Evolutionary conservation across 2,797 vertebrate genomes (phyloP), one percentile per base, ranked within the genome.

Genomic region (Picus viridis): DNA sequence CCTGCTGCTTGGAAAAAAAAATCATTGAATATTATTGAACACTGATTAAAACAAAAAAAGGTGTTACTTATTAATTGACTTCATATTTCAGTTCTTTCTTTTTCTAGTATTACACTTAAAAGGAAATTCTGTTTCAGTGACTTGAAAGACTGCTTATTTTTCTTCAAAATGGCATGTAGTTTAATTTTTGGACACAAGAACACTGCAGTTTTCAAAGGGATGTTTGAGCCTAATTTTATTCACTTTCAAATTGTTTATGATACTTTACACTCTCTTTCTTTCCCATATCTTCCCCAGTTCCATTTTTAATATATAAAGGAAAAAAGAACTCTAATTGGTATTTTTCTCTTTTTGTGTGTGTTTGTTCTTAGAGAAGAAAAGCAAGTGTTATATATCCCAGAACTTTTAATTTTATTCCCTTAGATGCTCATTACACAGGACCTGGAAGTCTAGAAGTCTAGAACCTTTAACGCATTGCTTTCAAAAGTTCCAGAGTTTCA

Each of bases 401-500:
- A 61, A 54, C 57, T 41, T 79, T 90, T 64, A 70, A 63, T 88
- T 90, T 75, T 63, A 54, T 86, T 90, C 34, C 49, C 51, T 61
- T 64, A 58, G 75, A 74, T 61, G 26, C n/a, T 92, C 36, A 80
- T 92, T 92, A 88, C 58, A 32, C 15, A 19, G 6, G 41, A 74
- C 70, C 30, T 92, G n/a, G 57, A 90, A 85, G 43, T 51, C 43
- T 87, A 87, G 57, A 90, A 85, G 43, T 51, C 43, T 87, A 87
- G 59, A 90, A 77, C 19, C 12, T 71, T 90, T 76, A 79, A 64
- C 18, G 32, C 78, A 9, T 77, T 72, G 54, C 72, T 94, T 93
- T 89, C 72, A 93, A 83, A 83, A 16, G 23, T 80, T 92, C 34
- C 32, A 69, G 47, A 68, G 68, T 59, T 89, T 87, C n/a, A 89